These are phyloP conservation scores for Monopterus albus DNA, from an alignment of 2,113 vertebrate genomes.

Conservation along the genomic window DNA sequence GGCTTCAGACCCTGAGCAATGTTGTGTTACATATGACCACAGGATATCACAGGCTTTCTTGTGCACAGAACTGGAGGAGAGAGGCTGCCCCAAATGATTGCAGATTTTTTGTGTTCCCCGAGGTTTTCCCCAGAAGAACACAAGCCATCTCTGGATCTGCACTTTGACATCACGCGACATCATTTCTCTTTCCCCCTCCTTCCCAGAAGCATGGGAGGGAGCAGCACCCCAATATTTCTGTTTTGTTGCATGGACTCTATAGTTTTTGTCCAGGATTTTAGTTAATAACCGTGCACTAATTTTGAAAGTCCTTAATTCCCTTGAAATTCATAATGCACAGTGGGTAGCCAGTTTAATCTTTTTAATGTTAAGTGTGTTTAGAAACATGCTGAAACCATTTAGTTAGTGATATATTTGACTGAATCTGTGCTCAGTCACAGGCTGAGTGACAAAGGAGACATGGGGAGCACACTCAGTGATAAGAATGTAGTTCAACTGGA, in stretches of 20 bases:
- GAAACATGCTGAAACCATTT: neutral
- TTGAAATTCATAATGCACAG: constrained; percentile 9
- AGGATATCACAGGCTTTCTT: constrained; percentile 15
- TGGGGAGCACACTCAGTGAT: constrained; percentile 11
- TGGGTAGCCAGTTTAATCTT: neutral
- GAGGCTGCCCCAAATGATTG: constrained; percentile 42
- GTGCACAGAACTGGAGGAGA: constrained; percentile 5
- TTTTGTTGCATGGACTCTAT: constrained; percentile 4
- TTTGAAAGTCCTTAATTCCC: neutral
- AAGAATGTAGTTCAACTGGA: constrained; percentile 52
- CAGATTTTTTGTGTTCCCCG: constrained; percentile 28
- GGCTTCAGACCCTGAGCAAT: neutral
- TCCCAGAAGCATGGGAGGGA: neutral
- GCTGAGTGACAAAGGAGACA: constrained; percentile 7
- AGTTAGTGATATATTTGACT: neutral
- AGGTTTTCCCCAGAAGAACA: constrained; percentile 76
- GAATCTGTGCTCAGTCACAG: constrained; percentile 18
- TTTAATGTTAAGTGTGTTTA: too few relatives aligned
- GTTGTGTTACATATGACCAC: constrained; percentile 3
- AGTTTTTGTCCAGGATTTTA: neutral
- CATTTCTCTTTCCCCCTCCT: neutral
- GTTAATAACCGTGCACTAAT: neutral
- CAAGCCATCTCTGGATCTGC: constrained; percentile 28
- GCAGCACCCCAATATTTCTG: neutral
- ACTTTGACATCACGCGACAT: neutral